phyloP scores from a whole-genome alignment of 2,888 invertebrate genomes.

The Aproaerema taeniolella region DNA sequence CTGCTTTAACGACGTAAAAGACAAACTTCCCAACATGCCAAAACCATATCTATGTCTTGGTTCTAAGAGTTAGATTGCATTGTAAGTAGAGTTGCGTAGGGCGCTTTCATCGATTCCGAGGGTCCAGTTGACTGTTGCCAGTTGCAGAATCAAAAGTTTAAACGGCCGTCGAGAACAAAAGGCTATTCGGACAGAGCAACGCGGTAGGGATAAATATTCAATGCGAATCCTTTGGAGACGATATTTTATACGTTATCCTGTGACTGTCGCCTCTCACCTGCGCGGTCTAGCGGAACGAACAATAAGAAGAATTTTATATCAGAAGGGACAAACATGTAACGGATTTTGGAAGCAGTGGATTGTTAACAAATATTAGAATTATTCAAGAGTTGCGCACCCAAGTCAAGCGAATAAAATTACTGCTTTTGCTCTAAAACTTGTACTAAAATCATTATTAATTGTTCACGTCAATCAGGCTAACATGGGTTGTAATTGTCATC shows the following conservation, averaged over 20 bases:
- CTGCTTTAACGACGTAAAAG: constrained; percentile 36
- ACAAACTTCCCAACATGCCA: constrained; percentile 15
- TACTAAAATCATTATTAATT: too few species aligned
- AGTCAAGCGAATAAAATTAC: too few species aligned
- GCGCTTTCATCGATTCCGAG: constrained; percentile 52
- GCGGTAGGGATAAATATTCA: constrained; percentile 71
- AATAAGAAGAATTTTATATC: constrained; percentile 38
- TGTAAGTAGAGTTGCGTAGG: constrained; percentile 21
- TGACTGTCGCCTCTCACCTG: constrained; percentile 68
- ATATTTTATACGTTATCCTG: constrained; percentile 71
- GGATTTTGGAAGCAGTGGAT: constrained; percentile 24
- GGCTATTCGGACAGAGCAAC: constrained; percentile 63
- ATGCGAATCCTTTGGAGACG: constrained; percentile 74
- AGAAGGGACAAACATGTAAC: constrained; percentile 32
- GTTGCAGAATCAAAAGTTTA: constrained; percentile 78
- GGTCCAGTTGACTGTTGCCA: constrained; percentile 75
- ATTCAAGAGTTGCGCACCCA: too few species aligned
- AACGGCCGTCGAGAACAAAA: constrained; percentile 74
- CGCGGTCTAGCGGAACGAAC: constrained; percentile 49
- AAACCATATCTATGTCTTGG: constrained; percentile 21
- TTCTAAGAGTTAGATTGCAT: constrained; percentile 29
- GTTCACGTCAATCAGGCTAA: too few species aligned
- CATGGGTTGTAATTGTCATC: too few species aligned
- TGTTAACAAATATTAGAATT: constrained; percentile 3
- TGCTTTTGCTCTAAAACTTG: too few species aligned